Evolutionary conservation across 1,140 invertebrate species (phyloP).

Genomic region (Manduca sexta): DNA sequence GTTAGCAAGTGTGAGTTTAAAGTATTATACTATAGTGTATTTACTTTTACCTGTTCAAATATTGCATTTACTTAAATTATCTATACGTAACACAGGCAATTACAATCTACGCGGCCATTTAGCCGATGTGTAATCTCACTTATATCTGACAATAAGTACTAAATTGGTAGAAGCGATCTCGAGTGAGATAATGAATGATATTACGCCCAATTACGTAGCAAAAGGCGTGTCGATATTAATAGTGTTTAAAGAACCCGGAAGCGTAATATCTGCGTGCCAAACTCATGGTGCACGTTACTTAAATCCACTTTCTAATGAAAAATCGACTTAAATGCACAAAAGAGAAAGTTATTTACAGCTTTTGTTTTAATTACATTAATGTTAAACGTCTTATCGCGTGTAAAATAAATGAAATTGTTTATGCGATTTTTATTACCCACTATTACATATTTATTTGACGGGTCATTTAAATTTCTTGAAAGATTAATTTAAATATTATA

Average conservation of each 20-base stretch:
- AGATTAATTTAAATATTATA: not conserved
- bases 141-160: conserved; percentile 10
- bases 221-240: conserved; percentile 13
- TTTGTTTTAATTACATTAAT: not conserved
- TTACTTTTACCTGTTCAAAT: too few relatives aligned
- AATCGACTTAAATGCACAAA: not conserved
- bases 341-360: not conserved
- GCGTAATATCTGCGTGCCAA: conserved; percentile 13
- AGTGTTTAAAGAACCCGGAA: conserved; percentile 30
- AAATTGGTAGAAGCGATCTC: conserved; percentile 21
- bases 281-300: not conserved
- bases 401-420: not conserved
- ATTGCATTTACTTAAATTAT: not conserved
- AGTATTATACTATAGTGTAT: too few relatives aligned
- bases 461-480: not conserved
- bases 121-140: conserved; percentile 3
- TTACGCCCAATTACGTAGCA: conserved; percentile 19
- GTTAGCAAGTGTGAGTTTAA: too few relatives aligned
- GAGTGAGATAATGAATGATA: conserved; percentile 20
- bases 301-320: conserved; percentile 5
- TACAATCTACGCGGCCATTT: not conserved
- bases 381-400: not conserved
- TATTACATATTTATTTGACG: not conserved
- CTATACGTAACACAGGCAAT: not conserved
- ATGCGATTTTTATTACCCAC: not conserved